Evolutionary conservation across 2,888 invertebrate species (phyloP), one percentile per base, ranked within the genome.

Genomic region (Ceramica pisi): DNA sequence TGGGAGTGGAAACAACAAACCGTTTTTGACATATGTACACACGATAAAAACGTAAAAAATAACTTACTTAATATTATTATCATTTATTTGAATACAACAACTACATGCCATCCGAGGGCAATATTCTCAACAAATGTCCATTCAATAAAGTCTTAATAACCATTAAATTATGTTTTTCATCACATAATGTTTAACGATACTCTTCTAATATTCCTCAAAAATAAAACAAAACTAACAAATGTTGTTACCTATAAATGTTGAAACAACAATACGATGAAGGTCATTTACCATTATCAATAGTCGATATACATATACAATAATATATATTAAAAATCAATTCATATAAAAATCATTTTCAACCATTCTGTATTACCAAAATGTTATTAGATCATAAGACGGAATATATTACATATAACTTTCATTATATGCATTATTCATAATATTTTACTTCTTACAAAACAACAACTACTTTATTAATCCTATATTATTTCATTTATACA

Each of bases 61-160:
- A 96, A 95, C 95, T 95, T 95, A 95, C 95, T 95, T 95, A 94
- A 94, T 94, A 95, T 96, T 95, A 96, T 95, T 95, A 95, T 95
- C 94, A 91, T 92, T 93, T 92, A 94, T 95, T 94, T 93, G 95
- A 95, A 93, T 95, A 95, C 95, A 96, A 96, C 96, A 96, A 96
- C 95, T 96, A 95, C 94, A 91, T 93, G 94, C 95, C 89, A 93
- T 90, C 82, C 85, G 93, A 94, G 95, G 95, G 94, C 92, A 94
- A 94, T 94, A 95, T 94, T 92, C 87, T 94, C 94, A 96, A 95
- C 95, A 96, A 95, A 95, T 94, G 90, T 93, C 90, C 94, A 92
- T 92, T 92, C 92, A 94, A 94, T 95, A 95, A 95, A 95, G 95
- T 96, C 95, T 95, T 94, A 94, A 92, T 95, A 95, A 94, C 92